phyloP scores from a whole-genome alignment of 2,888 invertebrate species.

The Trissolcus brochymenae region DNA sequence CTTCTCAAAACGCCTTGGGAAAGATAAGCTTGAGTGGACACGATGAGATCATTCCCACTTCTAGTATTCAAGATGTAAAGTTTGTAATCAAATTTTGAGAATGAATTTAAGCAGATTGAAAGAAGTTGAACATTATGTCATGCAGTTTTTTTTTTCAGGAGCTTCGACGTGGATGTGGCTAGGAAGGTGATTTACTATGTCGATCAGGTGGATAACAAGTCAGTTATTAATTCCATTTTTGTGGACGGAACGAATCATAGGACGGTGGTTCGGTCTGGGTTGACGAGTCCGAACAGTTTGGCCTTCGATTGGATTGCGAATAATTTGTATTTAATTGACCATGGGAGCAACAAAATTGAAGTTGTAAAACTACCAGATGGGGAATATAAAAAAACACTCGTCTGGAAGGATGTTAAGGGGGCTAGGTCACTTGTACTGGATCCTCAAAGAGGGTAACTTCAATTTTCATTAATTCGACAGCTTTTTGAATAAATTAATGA shows the following conservation, averaged over 20 bases:
- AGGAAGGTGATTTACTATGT: slow-evolving; percentile 10
- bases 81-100: slow-evolving; percentile 69
- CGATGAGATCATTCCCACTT: slow-evolving; percentile 87
- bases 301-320: slow-evolving; percentile 26
- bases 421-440: slow-evolving; percentile 14
- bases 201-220: neutral
- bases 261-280: slow-evolving; percentile 1
- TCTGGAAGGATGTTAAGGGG: slow-evolving; percentile 10
- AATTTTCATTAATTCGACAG: neutral
- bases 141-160: slow-evolving; percentile 1
- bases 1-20: slow-evolving; percentile 89
- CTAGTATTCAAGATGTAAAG: slow-evolving; percentile 91
- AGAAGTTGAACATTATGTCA: neutral
- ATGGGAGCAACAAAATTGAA: slow-evolving; percentile 16
- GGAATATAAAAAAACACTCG: slow-evolving; percentile 3
- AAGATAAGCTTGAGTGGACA: slow-evolving; percentile 90
- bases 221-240: slow-evolving; percentile 3
- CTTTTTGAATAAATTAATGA: neutral
- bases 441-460: slow-evolving; percentile 26
- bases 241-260: neutral
- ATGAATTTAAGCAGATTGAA: neutral
- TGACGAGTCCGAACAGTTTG: slow-evolving; percentile 3
- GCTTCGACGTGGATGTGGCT: slow-evolving; percentile 14
- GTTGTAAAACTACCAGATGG: slow-evolving; percentile 11
- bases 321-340: slow-evolving; percentile 21